These are phyloP conservation scores for Drosophila ironensis DNA, from an alignment of 1,140 invertebrate genomes.

Conservation along the genomic window DNA sequence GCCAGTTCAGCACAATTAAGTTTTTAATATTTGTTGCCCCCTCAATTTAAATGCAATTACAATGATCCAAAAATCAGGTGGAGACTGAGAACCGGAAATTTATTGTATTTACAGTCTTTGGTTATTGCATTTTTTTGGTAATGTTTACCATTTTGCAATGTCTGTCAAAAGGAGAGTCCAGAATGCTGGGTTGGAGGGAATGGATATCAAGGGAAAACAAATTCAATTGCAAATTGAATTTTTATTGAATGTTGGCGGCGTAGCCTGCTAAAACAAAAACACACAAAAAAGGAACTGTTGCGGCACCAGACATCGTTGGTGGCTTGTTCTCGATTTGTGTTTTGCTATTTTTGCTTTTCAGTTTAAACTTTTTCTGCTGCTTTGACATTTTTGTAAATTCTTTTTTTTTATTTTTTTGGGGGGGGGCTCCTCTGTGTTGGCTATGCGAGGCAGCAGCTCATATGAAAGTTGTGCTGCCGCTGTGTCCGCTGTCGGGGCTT, in stretches of 20 bases:
- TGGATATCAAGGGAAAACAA: slow-evolving; percentile 58
- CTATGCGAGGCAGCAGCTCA: slow-evolving; percentile 15
- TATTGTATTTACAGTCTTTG: too few relatives aligned
- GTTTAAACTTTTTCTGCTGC: slow-evolving; percentile 26
- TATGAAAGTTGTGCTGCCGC: slow-evolving; percentile 38
- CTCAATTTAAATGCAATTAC: too few relatives aligned
- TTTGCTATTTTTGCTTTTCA: slow-evolving; percentile 29
- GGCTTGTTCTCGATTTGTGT: slow-evolving; percentile 38
- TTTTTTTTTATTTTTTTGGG: slow-evolving; percentile 7
- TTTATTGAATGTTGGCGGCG: slow-evolving; percentile 73
- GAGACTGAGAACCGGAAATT: too few relatives aligned
- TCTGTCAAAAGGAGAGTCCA: slow-evolving; percentile 12
- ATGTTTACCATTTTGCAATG: slow-evolving; percentile 65
- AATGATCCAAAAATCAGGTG: too few relatives aligned
- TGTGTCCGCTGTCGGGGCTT: slow-evolving; percentile 22
- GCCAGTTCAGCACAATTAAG: too few relatives aligned
- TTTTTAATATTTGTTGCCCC: too few relatives aligned
- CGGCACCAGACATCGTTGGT: slow-evolving; percentile 13
- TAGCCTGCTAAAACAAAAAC: slow-evolving; percentile 35
- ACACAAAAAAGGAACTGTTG: background rate
- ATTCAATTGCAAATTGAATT: slow-evolving; percentile 77
- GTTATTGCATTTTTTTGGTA: slow-evolving; percentile 65
- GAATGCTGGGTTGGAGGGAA: background rate
- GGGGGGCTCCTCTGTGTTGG: too few relatives aligned
- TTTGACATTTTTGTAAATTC: slow-evolving; percentile 53